Base-by-base conservation (phyloP, 2,113 vertebrate genomes). In the Myotis yumanensis region DNA sequence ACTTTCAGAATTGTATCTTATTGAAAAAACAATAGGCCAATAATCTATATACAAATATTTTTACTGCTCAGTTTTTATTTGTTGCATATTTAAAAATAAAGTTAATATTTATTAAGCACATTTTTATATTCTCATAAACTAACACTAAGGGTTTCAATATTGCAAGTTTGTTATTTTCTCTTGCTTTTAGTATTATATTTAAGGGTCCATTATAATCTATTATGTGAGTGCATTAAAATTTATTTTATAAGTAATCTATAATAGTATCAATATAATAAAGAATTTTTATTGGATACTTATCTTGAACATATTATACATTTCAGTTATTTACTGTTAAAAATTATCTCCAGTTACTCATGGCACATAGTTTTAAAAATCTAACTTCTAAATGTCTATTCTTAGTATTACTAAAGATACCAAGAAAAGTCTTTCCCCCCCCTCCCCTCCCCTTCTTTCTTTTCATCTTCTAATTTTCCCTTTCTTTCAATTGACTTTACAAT, bases 41-140 rank as follows among this genome's bases (percentile, higher is more conserved):
- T 84, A 86, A 30, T 85, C 66, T 80, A 72, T 72, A 66, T 72
- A 48, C 23, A 93, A 37, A 57, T 95, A 72, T 51, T 68, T 79
- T 59, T 71, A 76, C 25, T 22, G 32, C 28, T 54, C 0, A 79
- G 35, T 71, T 89, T 93, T 90, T 84, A 48, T 51, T 59, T 87
- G 69, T 80, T 85, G 32, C 28, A 89, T 85, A 64, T 48, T 51
- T 79, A 64, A 35, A 71, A 88, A 52, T 77, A 57, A 72, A 37
- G 4, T 68, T 77, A 80, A 66, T 59, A 62, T 52, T 73, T 95
- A 59, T 59, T 71, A 77, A 82, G 52, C 64, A 88, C 57, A 17
- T 85, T 35, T 17, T 46, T 85, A 37, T 7, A 79, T 51, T 76
- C 17, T 18, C 57, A 69, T 52, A 72, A 64, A 51, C 52, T 81